These are phyloP conservation scores for Rotaria socialis DNA, from an alignment of 2,888 invertebrate species.

Conservation along the genomic window DNA sequence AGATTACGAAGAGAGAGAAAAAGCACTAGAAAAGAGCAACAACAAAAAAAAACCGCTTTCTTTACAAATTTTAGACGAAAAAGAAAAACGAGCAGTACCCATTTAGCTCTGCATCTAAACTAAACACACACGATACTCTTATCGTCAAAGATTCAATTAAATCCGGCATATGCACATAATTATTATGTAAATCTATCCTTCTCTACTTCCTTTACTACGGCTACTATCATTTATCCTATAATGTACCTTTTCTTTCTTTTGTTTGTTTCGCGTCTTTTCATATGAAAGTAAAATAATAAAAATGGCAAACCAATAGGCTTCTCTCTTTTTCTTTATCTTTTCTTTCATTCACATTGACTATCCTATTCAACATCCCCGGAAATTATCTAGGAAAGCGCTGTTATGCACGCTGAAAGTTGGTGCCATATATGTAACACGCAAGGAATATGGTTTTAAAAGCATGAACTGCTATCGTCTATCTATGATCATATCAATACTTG, in stretches of 20 bases:
- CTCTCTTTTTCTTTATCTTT: background rate
- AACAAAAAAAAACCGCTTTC: too few relatives aligned
- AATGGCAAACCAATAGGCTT: background rate
- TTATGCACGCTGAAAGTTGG: background rate
- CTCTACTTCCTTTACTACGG: background rate
- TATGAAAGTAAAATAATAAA: background rate
- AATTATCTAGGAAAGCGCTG: background rate
- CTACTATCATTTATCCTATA: background rate
- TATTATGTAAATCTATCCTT: background rate
- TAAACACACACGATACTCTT: background rate
- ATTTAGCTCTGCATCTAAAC: background rate
- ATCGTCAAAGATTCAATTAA: background rate
- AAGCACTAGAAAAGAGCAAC: background rate
- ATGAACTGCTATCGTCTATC: background rate
- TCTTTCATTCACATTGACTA: too few relatives aligned
- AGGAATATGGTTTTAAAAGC: background rate
- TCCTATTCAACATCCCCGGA: background rate
- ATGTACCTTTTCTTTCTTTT: background rate
- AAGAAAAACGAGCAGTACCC: background rate
- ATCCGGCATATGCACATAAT: background rate
- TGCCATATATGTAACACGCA: background rate
- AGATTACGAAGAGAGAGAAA: background rate
- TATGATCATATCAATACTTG: background rate
- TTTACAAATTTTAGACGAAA: background rate
- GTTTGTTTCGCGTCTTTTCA: background rate